Percentiles rank a stretch among this genome's conserved stretches.
These are phyloP conservation scores for Tenodera sinensis DNA, from an alignment of 2,888 invertebrate species.

Conservation along the genomic window DNA sequence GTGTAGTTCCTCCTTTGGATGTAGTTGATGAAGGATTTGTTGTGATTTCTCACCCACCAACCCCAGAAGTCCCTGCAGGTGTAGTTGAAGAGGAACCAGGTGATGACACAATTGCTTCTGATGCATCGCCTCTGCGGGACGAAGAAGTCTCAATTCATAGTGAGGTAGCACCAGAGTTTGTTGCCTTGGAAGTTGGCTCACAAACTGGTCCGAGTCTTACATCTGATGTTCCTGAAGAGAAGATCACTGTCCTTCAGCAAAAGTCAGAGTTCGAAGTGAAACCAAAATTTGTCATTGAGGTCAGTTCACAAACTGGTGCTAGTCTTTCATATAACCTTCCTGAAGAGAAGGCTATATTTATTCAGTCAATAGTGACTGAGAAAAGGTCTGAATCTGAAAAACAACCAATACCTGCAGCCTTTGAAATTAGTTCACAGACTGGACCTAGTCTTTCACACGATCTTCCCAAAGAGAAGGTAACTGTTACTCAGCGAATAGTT, in stretches of 20 bases:
- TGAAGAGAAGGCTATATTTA: background rate
- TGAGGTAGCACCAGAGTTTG: background rate
- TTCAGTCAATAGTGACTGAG: background rate
- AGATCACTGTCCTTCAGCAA: background rate
- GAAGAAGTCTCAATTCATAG: conserved; percentile 50
- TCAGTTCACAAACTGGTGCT: conserved; percentile 17
- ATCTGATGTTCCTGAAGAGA: background rate
- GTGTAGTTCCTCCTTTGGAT: conserved; percentile 9
- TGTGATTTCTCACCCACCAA: conserved; percentile 21
- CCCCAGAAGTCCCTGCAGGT: conserved; percentile 2
- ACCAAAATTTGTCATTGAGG: background rate
- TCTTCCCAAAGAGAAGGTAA: background rate
- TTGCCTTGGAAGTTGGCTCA: conserved; percentile 3
- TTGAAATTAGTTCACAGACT: conserved; percentile 19
- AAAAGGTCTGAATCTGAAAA: background rate
- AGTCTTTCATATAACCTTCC: background rate
- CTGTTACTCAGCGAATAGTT: too few relatives aligned
- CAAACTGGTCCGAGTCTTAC: conserved; percentile 17
- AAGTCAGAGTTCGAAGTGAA: background rate
- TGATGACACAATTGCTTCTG: conserved; percentile 63
- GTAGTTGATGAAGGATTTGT: conserved; percentile 27
- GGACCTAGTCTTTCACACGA: background rate
- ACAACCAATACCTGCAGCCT: background rate
- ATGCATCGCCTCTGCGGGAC: conserved; percentile 61
- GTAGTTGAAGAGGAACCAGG: background rate